Evolutionary conservation across 1,140 invertebrate genomes (phyloP), one percentile per base, ranked within the genome.

Genomic region (Papilio polytes): DNA sequence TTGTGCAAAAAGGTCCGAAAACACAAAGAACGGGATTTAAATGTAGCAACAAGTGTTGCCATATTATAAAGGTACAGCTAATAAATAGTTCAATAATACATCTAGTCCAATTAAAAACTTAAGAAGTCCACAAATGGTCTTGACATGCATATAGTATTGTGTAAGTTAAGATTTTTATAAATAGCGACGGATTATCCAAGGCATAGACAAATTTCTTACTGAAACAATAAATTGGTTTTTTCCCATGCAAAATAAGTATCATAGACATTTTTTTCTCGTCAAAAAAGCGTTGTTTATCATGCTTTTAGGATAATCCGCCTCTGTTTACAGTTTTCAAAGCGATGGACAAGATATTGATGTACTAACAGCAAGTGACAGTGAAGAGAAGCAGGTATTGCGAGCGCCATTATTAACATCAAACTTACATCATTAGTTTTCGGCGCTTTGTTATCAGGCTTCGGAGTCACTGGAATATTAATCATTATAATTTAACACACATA

Each of bases 361-460:
- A 63, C 59, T 63, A 63, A 63, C 59, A 63, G 22, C 22, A 63
- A 63, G 31, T 63, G 22, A 63, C 10, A 63, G 26, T 70, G 63
- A 70, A 70, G 26, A 70, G 26, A 70, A 70, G 26, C 22, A 70
- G 63, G 22, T 31, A 36, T 63, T 63, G 59, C 59, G 59, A 63
- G 59, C 59, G 10, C 59, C 22, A 63, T 22, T 63, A 36, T 70
- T 31, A 31, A 15, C 63, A 70, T 31, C 63, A 36, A 74, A 81
- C 84, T 82, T 81, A 87, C 86, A 80, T 85, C 86, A 26, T 36
- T 82, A n/a, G 15, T 78, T 81, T 83, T 83, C 12, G 83, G 48
- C 3, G 81, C 53, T 36, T 36, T 53, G 3, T 82, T 46, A 9
- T 70, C 63, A 31, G 63, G 63, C 26, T 70, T 70, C 26, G 63